A percentile compares a stretch with the other conserved stretches of the same genome.
These are phyloP conservation scores for Picathartes gymnocephalus DNA, from an alignment of 2,113 vertebrate genomes.

Conservation along the genomic window DNA sequence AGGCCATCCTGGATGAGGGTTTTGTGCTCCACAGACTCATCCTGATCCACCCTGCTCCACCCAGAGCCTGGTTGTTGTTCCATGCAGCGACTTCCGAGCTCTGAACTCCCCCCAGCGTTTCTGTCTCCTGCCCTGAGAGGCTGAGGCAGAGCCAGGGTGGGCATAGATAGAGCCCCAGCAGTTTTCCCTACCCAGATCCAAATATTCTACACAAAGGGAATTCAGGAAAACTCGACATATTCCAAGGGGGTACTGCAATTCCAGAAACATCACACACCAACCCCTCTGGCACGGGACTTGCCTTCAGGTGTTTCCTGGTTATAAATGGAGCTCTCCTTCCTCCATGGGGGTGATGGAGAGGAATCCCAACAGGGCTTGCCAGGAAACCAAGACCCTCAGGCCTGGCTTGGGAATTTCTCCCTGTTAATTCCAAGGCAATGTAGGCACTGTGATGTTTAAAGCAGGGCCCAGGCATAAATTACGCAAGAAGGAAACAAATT, in stretches of 20 bases:
- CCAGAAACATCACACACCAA: fast-evolving
- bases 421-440: not conserved
- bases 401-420: not conserved
- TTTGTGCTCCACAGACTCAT: fast-evolving
- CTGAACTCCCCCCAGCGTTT: fast-evolving
- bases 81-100: not conserved
- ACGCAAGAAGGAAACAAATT: not conserved
- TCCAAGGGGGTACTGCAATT: too few species aligned
- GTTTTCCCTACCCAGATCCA: not conserved
- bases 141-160: not conserved
- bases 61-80: not conserved
- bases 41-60: not conserved
- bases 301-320: not conserved
- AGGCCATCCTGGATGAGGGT: not conserved
- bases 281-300: not conserved
- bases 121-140: not conserved
- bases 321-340: not conserved
- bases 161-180: not conserved
- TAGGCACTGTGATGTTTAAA: not conserved
- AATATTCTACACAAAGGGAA: not conserved
- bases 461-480: not conserved
- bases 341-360: not conserved
- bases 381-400: not conserved
- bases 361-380: not conserved
- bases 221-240: not conserved